Evolutionary conservation across 2,113 vertebrate species (phyloP), one percentile per base, ranked within the genome.

Genomic region (Sitta europaea): DNA sequence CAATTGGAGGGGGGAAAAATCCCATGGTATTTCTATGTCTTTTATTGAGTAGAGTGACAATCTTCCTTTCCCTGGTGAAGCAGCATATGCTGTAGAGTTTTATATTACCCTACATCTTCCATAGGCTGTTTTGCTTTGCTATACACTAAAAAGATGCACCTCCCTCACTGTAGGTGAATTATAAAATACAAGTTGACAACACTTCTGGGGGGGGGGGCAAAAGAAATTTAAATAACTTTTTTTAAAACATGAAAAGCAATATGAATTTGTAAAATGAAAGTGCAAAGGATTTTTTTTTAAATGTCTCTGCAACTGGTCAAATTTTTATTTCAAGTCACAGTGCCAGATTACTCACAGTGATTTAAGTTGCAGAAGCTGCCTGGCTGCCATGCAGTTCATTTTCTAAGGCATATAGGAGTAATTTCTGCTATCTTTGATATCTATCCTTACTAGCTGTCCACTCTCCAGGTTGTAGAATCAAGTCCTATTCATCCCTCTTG

Each of bases 1-100:
- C 94, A 94, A 80, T 95, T 95, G 94, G 74, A 86, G 90, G 94
- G 83, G 76, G 47, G 24, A 58, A 50, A 63, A 62, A 74, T 94
- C 93, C 88, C 92, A 76, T 94, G 93, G 86, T 81, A 95, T 92
- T 94, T 86, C 86, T 81, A 63, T 83, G 85, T 83, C 68, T 96
- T 94, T 97, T 90, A 85, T 92, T 97, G 94, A 96, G 85, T 75
- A 72, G 88, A 96, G 40, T 92, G 89, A 96, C 86, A 94, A 67
- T 78, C 75, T 92, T 91, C 40, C 88, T 96, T 87, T 93, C 72
- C 59, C 90, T 84, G 53, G 55, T 62, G 88, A 95, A 96, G 88
- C 68, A 93, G 54, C 2, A 25, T 74, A 84, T 80, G 72, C 61
- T 73, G 55, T 81, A 66, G n/a, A 83, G 83, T 93, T 93, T 96